These are phyloP conservation scores for Malaclemys terrapin DNA, from an alignment of 2,113 vertebrate species.

Conservation along the genomic window DNA sequence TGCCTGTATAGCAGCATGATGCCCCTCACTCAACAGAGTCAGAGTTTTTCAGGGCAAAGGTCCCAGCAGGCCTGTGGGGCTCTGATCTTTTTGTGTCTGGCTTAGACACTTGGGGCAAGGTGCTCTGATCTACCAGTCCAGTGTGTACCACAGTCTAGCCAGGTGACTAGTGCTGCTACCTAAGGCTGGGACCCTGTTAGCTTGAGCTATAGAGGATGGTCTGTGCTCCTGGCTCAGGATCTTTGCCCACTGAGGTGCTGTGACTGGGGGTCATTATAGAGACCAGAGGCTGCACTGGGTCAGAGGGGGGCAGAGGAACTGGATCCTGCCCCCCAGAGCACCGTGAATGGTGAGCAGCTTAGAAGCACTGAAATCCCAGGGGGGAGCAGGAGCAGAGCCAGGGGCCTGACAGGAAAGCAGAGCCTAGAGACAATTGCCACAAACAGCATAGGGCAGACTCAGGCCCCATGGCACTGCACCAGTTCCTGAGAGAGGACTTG, in stretches of 20 bases:
- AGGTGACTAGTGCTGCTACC: background rate
- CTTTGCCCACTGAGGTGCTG: background rate
- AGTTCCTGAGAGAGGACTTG: background rate
- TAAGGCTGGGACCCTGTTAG: background rate
- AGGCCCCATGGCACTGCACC: background rate
- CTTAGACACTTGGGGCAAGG: background rate
- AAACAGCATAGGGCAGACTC: background rate
- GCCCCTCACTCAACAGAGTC: background rate
- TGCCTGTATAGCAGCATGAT: background rate
- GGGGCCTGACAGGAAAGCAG: background rate
- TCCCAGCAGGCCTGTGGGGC: background rate
- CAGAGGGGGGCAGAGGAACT: background rate
- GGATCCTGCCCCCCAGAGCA: background rate
- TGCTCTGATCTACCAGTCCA: background rate
- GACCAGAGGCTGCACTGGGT: background rate
- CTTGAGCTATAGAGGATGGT: background rate
- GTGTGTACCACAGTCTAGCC: background rate
- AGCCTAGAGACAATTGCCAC: background rate
- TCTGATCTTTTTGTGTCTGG: background rate
- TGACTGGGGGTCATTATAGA: background rate
- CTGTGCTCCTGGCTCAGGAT: background rate
- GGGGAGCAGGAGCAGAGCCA: background rate
- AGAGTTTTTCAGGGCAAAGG: slow-evolving; percentile 21
- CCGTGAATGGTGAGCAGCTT: background rate
- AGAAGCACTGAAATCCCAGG: background rate